These are phyloP conservation scores for Lanius ludovicianus DNA, from an alignment of 2,113 vertebrate genomes.

Conservation along the genomic window DNA sequence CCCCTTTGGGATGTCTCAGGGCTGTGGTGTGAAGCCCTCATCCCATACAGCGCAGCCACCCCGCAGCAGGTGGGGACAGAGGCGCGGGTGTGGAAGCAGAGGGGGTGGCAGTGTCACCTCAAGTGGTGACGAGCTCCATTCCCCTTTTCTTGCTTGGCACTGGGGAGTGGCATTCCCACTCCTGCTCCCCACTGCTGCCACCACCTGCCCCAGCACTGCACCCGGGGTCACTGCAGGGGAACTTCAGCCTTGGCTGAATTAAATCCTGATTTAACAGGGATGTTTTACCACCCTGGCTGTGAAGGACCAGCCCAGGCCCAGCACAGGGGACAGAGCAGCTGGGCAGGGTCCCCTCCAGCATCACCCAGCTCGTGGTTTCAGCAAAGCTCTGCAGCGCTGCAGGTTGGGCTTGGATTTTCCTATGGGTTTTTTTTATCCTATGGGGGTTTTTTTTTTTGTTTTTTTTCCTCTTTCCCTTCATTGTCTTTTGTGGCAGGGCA, in stretches of 20 bases:
- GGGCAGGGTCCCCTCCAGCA: background rate
- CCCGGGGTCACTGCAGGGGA: background rate
- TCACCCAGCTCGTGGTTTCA: background rate
- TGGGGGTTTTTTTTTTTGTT: no score
- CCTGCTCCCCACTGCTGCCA: fast-evolving
- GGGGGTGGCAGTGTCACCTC: background rate
- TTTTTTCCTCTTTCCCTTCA: background rate
- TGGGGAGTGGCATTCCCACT: fast-evolving
- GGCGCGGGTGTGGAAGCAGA: background rate
- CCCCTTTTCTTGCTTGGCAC: fast-evolving
- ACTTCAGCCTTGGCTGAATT: fast-evolving
- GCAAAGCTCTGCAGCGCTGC: background rate
- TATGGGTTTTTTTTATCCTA: background rate
- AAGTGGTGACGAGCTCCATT: background rate
- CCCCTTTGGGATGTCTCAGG: background rate
- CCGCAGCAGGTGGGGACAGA: background rate
- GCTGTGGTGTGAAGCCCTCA: background rate
- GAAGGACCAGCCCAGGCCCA: fast-evolving
- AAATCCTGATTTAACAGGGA: fast-evolving
- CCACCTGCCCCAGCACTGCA: fast-evolving
- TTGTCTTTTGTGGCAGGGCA: conserved; percentile 57
- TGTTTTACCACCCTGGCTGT: background rate
- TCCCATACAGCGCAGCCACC: background rate
- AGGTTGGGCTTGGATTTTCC: background rate
- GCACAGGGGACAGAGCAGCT: background rate